Percentiles rank a stretch among this genome's conserved stretches.
These are phyloP conservation scores for Anoplophora glabripennis DNA, from an alignment of 1,140 invertebrate genomes.

Conservation along the genomic window DNA sequence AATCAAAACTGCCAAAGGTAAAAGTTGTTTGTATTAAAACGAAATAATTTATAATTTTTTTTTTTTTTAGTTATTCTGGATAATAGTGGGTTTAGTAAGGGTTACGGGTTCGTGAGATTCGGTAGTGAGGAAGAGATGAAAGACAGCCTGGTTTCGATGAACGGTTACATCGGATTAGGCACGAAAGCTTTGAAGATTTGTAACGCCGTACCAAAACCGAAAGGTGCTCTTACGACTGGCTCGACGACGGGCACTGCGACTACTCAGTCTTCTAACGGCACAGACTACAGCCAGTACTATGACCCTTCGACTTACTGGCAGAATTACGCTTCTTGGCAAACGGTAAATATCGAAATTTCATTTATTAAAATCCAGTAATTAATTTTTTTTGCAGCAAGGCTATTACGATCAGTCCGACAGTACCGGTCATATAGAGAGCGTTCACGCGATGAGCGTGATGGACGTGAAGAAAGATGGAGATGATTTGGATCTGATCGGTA, in stretches of 20 bases:
- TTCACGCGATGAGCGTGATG: too few species aligned
- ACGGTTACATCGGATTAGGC: slow-evolving; percentile 78
- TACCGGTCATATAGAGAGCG: slow-evolving; percentile 25
- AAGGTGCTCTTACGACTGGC: slow-evolving; percentile 49
- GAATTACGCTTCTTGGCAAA: slow-evolving; percentile 62
- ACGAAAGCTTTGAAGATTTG: slow-evolving; percentile 86
- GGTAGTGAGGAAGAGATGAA: slow-evolving; percentile 93
- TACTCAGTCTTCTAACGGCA: slow-evolving; percentile 36
- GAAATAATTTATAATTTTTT: too few species aligned
- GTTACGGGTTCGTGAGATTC: slow-evolving; percentile 96
- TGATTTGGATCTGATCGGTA: slow-evolving; percentile 64
- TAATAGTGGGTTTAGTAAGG: slow-evolving; percentile 85
- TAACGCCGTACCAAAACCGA: slow-evolving; percentile 83
- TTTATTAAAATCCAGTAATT: background rate
- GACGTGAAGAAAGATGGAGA: slow-evolving; percentile 46
- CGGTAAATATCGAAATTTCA: slow-evolving; percentile 31
- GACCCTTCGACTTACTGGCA: slow-evolving; percentile 74
- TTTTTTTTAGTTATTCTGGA: slow-evolving; percentile 81
- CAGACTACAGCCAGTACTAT: slow-evolving; percentile 65
- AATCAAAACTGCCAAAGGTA: slow-evolving; percentile 92
- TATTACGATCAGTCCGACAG: slow-evolving; percentile 52
- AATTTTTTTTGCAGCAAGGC: slow-evolving; percentile 37
- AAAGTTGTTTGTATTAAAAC: slow-evolving; percentile 7
- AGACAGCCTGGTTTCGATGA: slow-evolving; percentile 85
- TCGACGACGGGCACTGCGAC: slow-evolving; percentile 42